Base-by-base conservation (phyloP, 2,888 invertebrate species). In the Metalampra italica region DNA sequence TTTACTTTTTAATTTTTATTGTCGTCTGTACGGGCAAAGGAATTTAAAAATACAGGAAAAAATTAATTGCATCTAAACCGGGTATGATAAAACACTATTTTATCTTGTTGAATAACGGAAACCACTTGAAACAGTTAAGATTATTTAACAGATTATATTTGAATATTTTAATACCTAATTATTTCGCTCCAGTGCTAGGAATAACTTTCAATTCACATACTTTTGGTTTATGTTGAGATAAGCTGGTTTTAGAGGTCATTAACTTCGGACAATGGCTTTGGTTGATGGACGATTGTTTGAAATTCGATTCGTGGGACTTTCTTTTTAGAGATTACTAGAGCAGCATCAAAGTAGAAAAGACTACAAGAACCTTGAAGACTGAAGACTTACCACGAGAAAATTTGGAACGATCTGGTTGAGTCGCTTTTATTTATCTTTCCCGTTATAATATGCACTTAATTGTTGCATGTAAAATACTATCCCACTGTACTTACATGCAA, bases 211-310 rank as follows among this genome's bases (percentile, higher is more conserved):
- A 56, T 65, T 63, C 59, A 55, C 60, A 64, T 64, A 64, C 59
- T 60, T 62, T 12, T 34, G 8, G 64, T 70, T 71, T 65, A 68
- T 60, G 54, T 54, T 50, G 49, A 68, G 67, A 71, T 68, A 68
- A 68, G 66, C 69, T 61, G 66, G 68, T 69, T 68, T 60, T 50
- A 43, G 63, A 52, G 74, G 72, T 74, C 71, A 56, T 69, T 71
- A 66, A 67, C 74, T 62, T 61, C 54, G 50, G 43, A 46, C 49
- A 43, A 44, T 51, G 54, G 52, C 51, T 59, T 55, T 52, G 52
- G 50, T 55, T 51, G 49, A 44, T 44, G 44, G 5, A 15, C 22
- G 32, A 44, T 48, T 44, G 44, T 48, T 15, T 39, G 15, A 29
- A 13, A 15, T 41, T 12, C 12, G 30, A 40, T 11, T n/a, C 14